Base-by-base conservation (phyloP, 2,797 vertebrate species). In the Sphenopsis melanotis region DNA sequence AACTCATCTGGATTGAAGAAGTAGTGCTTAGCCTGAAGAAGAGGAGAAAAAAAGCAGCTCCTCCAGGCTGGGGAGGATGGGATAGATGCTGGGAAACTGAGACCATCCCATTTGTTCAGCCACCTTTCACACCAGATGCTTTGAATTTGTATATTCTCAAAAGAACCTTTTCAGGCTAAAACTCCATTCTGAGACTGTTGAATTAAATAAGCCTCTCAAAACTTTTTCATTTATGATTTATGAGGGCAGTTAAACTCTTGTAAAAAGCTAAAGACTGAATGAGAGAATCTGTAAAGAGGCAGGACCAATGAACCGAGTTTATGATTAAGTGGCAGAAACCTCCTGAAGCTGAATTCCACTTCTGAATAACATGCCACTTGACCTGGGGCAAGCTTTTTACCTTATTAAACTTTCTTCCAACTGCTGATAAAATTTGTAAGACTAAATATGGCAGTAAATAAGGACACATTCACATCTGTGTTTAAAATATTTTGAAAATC, bases 401-500 rank as follows among this genome's bases (percentile, higher is more conserved):
- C 60, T 91, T 75, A 50, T 60, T 78, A 74, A 93, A 56, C 20
- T 59, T 95, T 41, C 60, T 93, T 91, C 86, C 63, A 63, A 78
- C 80, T 63, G 55, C n/a, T 94, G 55, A 65, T 83, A 86, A 76
- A 71, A 78, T 89, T 71, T 78, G 29, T 83, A 71, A 71, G 23
- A 19, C 44, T 57, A 90, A 89, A 74, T 74, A 77, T 34, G 36
- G 22, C 20, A 34, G 36, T 19, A 60, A 83, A 26, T 22, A 39
- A 72, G 39, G 59, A 65, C 34, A 47, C 12, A 50, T 59, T 75
- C 39, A 36, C 32, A 34, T 56, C 32, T 69, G 15, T 39, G 5
- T 87, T 82, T 68, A 83, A 95, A 91, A 39, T 36, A 57, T 50
- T 77, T 77, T 77, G 34, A 83, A 92, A 96, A 93, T 63, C 34